Conservation (phyloP, 2,888 invertebrate species). For the Plemyria rubiginata region DNA sequence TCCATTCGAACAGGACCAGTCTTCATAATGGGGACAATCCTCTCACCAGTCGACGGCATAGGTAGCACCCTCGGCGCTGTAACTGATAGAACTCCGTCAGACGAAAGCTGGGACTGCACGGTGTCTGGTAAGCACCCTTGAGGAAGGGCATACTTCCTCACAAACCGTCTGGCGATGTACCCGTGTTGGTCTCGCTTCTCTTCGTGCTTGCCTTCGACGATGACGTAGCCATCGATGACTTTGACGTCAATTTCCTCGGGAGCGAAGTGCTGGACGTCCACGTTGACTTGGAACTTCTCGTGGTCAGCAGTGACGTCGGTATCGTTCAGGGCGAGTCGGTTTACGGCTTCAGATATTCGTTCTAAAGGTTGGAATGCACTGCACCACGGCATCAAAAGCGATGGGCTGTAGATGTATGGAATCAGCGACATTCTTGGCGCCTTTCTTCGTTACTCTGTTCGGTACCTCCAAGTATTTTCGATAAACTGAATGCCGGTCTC, state of each 20-base stretch:
- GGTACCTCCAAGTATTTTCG: slow-evolving; percentile 34
- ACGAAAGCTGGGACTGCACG: slow-evolving; percentile 89
- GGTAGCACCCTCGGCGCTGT: slow-evolving; percentile 86
- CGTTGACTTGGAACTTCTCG: slow-evolving; percentile 87
- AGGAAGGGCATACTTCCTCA: slow-evolving; percentile 89
- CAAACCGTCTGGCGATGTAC: slow-evolving; percentile 89
- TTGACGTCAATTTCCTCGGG: slow-evolving; percentile 91
- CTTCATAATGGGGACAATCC: slow-evolving; percentile 85
- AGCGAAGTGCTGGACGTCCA: slow-evolving; percentile 91
- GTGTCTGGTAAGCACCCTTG: slow-evolving; percentile 89
- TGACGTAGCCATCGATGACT: slow-evolving; percentile 87
- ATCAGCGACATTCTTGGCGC: slow-evolving; percentile 65
- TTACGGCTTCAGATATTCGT: slow-evolving; percentile 61
- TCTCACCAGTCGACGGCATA: slow-evolving; percentile 76
- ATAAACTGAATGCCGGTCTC: slow-evolving; percentile 41
- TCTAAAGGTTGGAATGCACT: slow-evolving; percentile 56
- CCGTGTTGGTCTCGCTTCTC: slow-evolving; percentile 91
- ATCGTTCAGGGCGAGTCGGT: slow-evolving; percentile 70
- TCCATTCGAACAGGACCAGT: slow-evolving; percentile 83
- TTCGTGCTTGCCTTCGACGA: slow-evolving; percentile 91
- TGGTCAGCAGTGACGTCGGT: slow-evolving; percentile 76
- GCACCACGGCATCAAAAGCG: not conserved
- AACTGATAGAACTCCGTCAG: slow-evolving; percentile 90
- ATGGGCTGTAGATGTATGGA: slow-evolving; percentile 47
- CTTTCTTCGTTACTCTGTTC: slow-evolving; percentile 22